Percentiles rank a stretch among this genome's conserved stretches.
Evolutionary conservation across 2,797 vertebrate genomes (phyloP).

Genomic region (Hyperoplus immaculatus): DNA sequence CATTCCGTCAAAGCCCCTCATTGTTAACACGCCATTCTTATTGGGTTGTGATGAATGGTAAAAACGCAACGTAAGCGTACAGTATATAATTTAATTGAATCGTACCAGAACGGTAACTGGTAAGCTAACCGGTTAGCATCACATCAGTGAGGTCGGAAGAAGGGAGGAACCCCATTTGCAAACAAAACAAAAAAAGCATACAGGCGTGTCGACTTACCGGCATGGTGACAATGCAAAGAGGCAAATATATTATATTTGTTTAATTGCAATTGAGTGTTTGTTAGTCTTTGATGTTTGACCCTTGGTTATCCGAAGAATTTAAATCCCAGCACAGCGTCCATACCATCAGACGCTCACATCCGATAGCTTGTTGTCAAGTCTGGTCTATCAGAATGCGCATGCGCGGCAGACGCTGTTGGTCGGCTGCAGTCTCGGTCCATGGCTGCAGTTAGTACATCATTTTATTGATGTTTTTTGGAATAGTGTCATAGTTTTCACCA

Average conservation of each 20-base stretch:
- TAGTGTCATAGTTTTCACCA: too few relatives aligned
- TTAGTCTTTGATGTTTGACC: constrained; percentile 13
- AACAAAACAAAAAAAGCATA: constrained; percentile 47
- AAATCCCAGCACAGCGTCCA: constrained; percentile 49
- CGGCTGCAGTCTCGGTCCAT: neutral
- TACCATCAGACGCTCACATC: constrained; percentile 49
- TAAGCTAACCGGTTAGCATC: constrained; percentile 78
- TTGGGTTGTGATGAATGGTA: neutral
- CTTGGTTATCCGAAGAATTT: constrained; percentile 44
- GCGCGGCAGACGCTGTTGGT: constrained; percentile 9
- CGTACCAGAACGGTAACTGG: neutral
- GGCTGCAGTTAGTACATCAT: neutral
- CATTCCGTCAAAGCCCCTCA: neutral
- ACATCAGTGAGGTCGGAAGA: constrained; percentile 59
- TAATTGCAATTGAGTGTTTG: neutral
- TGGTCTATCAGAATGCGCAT: constrained; percentile 56
- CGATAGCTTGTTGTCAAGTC: constrained; percentile 52
- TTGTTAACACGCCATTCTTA: neutral
- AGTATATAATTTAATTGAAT: neutral
- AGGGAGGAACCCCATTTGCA: constrained; percentile 76
- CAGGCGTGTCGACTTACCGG: constrained; percentile 78
- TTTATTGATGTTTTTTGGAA: neutral
- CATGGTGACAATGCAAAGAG: constrained; percentile 63
- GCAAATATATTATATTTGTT: neutral
- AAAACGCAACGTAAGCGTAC: too few relatives aligned